Base-by-base conservation (phyloP, 2,888 invertebrate species). In the Strigamia crassipes region DNA sequence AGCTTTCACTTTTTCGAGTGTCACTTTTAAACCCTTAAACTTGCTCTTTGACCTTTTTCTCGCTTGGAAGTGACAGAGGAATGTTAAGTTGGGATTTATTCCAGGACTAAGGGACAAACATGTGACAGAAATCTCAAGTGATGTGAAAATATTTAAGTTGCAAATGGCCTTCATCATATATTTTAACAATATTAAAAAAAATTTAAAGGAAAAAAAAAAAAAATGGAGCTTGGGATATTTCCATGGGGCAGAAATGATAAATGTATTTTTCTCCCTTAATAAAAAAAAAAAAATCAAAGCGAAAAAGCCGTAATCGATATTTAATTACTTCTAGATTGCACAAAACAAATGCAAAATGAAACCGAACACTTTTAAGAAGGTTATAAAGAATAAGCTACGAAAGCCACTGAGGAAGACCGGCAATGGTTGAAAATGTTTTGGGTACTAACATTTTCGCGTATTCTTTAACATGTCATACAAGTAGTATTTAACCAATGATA, bases 291-390 rank as follows among this genome's bases (percentile, higher is more conserved):
- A 46, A 46, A 46, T 46, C n/a, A 46, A 46, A 46, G 46, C 13
- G 46, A 46, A 46, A 46, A 46, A 78, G 15, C 13, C 13, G 78
- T 78, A 78, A 78, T 78, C 78, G 78, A 78, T 34, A 78, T 78
- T 78, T 78, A 78, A 78, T 78, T 78, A 78, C 34, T 38, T n/a
- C 13, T n/a, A 46, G 5, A 46, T 46, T 46, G n/a, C 13, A 15
- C 38, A 38, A 38, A 38, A 38, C 38, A 38, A 38, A 38, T 38
- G 38, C 38, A 38, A 6, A 38, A 38, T 38, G 38, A 38, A 38
- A 38, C 10, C 9, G 0, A 38, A 38, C 38, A 38, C 38, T 38
- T 38, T 38, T 9, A 38, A 2, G 6, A 38, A 2, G 6, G 6
- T 27, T 27, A 27, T 27, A n/a, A n/a, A n/a, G n/a, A n/a, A n/a